Conservation (phyloP, 1,140 invertebrate species). For the Palaemon carinicauda region DNA sequence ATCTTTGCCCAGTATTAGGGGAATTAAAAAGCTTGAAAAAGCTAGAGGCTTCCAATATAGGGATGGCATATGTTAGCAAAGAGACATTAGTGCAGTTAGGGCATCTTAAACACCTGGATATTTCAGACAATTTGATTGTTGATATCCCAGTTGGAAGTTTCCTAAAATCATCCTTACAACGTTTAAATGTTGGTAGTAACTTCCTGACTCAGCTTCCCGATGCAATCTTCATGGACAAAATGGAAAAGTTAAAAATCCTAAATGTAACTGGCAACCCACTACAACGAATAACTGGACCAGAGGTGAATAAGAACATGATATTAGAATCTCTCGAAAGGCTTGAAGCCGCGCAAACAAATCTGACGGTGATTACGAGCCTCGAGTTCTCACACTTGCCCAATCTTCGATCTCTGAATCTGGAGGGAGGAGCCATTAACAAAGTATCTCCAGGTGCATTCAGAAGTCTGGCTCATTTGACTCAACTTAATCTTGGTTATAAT, state of each 20-base stretch:
- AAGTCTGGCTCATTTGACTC: conserved; percentile 36
- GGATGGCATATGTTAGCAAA: conserved; percentile 80
- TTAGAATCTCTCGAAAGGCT: conserved; percentile 64
- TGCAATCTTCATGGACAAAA: conserved; percentile 36
- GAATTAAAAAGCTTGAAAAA: conserved; percentile 34
- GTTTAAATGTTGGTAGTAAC: conserved; percentile 85
- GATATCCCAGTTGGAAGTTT: conserved; percentile 76
- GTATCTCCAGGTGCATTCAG: conserved; percentile 80
- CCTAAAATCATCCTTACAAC: conserved; percentile 22
- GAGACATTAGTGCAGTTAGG: conserved; percentile 77
- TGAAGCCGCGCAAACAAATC: conserved; percentile 81
- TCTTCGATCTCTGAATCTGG: conserved; percentile 80
- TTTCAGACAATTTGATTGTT: conserved; percentile 85
- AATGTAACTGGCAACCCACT: conserved; percentile 89
- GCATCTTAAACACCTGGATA: conserved; percentile 74
- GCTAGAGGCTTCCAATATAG: conserved; percentile 43
- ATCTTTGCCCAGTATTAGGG: conserved; percentile 40
- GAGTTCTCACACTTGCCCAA: conserved; percentile 77
- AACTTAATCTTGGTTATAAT: conserved; percentile 84
- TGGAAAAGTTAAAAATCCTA: conserved; percentile 75
- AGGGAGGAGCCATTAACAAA: conserved; percentile 81
- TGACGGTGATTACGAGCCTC: conserved; percentile 71
- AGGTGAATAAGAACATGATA: not conserved
- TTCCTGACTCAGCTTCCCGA: conserved; percentile 72
- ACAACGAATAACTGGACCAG: conserved; percentile 73